Conservation (phyloP, 35 echinoderm and acorn worm species). For the Heliocidaris erythrogramma region DNA sequence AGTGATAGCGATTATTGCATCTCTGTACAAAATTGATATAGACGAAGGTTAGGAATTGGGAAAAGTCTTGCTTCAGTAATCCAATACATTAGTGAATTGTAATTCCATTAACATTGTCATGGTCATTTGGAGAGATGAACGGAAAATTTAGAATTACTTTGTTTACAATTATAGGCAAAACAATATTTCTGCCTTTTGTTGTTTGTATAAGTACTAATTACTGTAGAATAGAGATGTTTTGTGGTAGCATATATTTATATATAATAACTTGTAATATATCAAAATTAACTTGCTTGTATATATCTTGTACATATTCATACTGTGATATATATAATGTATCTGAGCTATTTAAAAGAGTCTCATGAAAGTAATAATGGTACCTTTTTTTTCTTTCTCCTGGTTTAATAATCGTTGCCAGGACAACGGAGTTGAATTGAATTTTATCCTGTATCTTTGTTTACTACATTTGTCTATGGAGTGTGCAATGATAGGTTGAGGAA, state of each 20-base stretch:
- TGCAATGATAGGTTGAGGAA: not conserved
- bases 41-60: too few species aligned
- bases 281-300: constrained; percentile 4
- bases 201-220: not conserved
- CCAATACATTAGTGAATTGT: too few species aligned
- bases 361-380: not conserved
- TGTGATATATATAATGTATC: constrained; percentile 44
- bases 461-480: not conserved
- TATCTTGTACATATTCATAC: constrained; percentile 25
- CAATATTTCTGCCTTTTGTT: not conserved
- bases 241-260: constrained; percentile 29
- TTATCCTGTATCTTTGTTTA: not conserved
- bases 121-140: not conserved
- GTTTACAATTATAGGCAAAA: not conserved
- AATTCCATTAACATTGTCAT: not conserved
- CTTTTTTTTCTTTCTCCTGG: not conserved
- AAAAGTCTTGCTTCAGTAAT: too few species aligned
- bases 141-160: not conserved
- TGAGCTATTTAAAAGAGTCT: not conserved
- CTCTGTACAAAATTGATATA: too few species aligned
- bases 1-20: too few species aligned
- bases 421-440: not conserved
- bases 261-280: constrained; percentile 37
- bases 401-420: not conserved
- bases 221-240: not conserved